Evolutionary conservation across 2,797 vertebrate genomes (phyloP).

Genomic region (Sebastes taczanowskii): DNA sequence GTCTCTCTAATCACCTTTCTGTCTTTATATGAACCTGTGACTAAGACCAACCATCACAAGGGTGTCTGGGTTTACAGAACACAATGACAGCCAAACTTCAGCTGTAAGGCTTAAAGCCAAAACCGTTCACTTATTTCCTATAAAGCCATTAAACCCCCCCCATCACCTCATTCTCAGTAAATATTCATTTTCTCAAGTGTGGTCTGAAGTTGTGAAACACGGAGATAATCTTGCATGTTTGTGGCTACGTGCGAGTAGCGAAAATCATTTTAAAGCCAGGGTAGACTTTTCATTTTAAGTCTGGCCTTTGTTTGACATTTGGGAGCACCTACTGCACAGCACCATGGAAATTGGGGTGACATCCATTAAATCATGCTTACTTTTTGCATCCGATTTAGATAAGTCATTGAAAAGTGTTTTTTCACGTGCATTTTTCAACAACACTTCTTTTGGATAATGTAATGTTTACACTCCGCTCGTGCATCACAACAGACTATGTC

Average conservation of each 20-base stretch:
- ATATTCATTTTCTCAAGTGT: conserved; percentile 26
- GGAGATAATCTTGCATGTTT: conserved; percentile 10
- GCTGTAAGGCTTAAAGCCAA: conserved; percentile 14
- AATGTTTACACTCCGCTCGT: background rate
- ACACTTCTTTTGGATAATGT: background rate
- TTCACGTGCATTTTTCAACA: background rate
- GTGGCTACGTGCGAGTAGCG: background rate
- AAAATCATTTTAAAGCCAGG: conserved; percentile 13
- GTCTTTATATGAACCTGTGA: conserved; percentile 52
- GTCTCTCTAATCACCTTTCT: conserved; percentile 30
- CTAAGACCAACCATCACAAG: conserved; percentile 46
- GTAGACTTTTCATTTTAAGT: conserved; percentile 9
- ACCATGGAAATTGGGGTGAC: conserved; percentile 11
- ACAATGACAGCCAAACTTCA: conserved; percentile 24
- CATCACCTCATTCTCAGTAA: conserved; percentile 10
- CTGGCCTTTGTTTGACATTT: conserved; percentile 16
- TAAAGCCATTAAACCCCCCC: conserved; percentile 16
- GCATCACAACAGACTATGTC: background rate
- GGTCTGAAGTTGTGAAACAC: conserved; percentile 28
- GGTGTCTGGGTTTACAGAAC: conserved; percentile 37
- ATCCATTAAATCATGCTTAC: conserved; percentile 3
- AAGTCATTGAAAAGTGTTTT: background rate
- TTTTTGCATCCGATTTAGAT: conserved; percentile 15
- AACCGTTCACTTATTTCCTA: conserved; percentile 11
- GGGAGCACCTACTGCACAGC: background rate